Evolutionary conservation across 1,140 invertebrate genomes (phyloP), one percentile per base, ranked within the genome.

Genomic region (Teleopsis dalmanni): DNA sequence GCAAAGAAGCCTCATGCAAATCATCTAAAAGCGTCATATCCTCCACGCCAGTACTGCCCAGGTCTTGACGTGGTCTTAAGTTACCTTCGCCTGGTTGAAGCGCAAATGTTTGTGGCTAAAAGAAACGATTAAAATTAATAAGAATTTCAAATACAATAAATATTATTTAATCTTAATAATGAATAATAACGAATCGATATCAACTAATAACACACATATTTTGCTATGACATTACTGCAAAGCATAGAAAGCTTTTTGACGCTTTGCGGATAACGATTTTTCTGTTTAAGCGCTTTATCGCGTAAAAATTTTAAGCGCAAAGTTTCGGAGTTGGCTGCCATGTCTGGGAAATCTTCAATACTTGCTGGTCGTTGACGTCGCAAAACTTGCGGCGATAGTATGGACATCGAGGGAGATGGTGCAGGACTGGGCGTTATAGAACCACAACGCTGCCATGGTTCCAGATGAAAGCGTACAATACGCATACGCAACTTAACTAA

Each of bases 11-110:
- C 73, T 95, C 91, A 70, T 92, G 91, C 27, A 95, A 75, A 65
- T 95, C 92, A 76, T 83, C 81, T 36, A 94, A 77, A 56, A 87
- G 81, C 36, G 91, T 92, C 89, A 95, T 93, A 60, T 95, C 91
- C 57, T 92, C 89, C 27, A 94, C 85, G 21, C 90, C 91, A 67
- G 81, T 82, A 55, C 84, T 82, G 9, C 89, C 90, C 47, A 94
- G 76, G 73, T 93, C 89, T 73, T 93, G 87, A 25, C 89, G 81
- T 10, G 84, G 79, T 53, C 82, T 79, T 7, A 92, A 81, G 31
- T 76, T 78, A 34, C 86, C 87, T 59, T 81, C 86, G 35, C 89
- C 78, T 61, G 87, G 88, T 50, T 87, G 87, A 43, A 93, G 76
- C 23, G 90, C 91, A 71, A 93, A 93, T 36, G 84, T 80, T 73